Evolutionary conservation across 2,113 vertebrate species (phyloP), one percentile per base, ranked within the genome.

Genomic region (Eclectus roratus): DNA sequence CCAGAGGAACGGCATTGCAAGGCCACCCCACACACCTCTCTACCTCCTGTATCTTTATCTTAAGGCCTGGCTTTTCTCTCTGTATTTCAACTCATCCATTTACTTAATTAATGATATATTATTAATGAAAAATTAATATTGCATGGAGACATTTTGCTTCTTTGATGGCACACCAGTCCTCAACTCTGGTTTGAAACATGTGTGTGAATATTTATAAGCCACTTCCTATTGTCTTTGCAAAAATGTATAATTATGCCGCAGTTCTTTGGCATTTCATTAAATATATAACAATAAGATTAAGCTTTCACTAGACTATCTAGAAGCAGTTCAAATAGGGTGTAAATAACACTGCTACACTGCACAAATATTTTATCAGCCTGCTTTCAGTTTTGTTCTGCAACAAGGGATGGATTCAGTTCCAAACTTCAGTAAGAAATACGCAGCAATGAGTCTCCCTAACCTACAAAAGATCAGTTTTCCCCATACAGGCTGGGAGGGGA

Each of bases 331-430:
- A 27, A 84, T 43, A 87, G 29, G 49, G 25, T 86, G 43, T 69
- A 82, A 91, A 84, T 81, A 92, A 43, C 70, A 43, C 43, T 74
- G 21, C 65, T 78, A 50, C 23, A 37, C 10, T 85, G 53, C 53
- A 82, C 63, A 96, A 83, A 85, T 93, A 50, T 87, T 87, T 96
- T 56, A 82, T 85, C 73, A 94, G 27, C 44, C 39, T 92, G 37
- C 33, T 76, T 10, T 84, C 80, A 80, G 53, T 55, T 81, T 80
- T 73, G 8, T 13, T 89, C 35, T 64, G 64, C 41, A 47, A 25
- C 1, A 1, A 87, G 35, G 44, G 70, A 41, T 11, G 8, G 60
- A 72, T 84, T 79, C 77, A 24, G 19, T 35, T 61, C 65, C 63
- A 58, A 65, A 66, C 7, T 50, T 69, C 25, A 69, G 16, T 27